A percentile compares a stretch with the other conserved stretches of the same genome.
Evolutionary conservation across 2,888 invertebrate species (phyloP).

Genomic region (Dendrolimus houi): DNA sequence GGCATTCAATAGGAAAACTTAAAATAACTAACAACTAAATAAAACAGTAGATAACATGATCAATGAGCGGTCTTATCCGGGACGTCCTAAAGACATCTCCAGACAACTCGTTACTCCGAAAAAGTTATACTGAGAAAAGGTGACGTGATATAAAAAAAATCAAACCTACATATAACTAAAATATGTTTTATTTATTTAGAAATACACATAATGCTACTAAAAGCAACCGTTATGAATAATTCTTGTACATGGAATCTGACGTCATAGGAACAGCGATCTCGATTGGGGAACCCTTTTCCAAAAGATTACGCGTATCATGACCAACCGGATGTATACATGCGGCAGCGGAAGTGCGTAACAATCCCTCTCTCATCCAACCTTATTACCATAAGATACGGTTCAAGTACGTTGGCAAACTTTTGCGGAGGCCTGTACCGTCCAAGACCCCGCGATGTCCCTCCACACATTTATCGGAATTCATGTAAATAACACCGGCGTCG

Average conservation of each 20-base stretch:
- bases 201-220: neutral
- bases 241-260: constrained; percentile 22
- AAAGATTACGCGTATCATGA: constrained; percentile 61
- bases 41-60: constrained; percentile 4
- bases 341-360: constrained; percentile 1
- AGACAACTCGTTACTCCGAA: too few relatives aligned
- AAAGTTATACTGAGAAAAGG: too few relatives aligned
- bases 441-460: constrained; percentile 23
- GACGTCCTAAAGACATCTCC: too few relatives aligned
- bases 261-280: constrained; percentile 24
- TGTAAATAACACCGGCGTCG: constrained; percentile 55
- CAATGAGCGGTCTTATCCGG: too few relatives aligned
- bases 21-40: neutral
- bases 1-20: neutral
- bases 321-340: constrained; percentile 43
- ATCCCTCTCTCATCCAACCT: neutral
- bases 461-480: constrained; percentile 55
- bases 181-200: too few relatives aligned
- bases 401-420: neutral
- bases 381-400: neutral
- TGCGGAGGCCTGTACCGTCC: neutral
- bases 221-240: constrained; percentile 3
- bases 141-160: too few relatives aligned
- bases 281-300: constrained; percentile 43
- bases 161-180: too few relatives aligned